Evolutionary conservation across 1,140 invertebrate species (phyloP).

Genomic region (Contarinia nasturtii): DNA sequence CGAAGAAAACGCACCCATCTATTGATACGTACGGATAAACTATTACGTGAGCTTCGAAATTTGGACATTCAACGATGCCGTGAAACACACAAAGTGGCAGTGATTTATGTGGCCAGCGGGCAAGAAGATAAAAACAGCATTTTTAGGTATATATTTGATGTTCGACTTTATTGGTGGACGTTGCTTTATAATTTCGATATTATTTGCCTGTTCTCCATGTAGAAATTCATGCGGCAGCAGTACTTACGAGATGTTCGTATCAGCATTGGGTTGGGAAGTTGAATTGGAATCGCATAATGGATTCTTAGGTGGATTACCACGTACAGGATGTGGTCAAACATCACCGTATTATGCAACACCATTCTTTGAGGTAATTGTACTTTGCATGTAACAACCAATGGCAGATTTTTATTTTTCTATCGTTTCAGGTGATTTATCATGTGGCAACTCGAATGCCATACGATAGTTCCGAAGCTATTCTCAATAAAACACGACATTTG

Average conservation of each 20-base stretch:
- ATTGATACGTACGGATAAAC: conserved; percentile 73
- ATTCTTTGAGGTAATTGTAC: conserved; percentile 51
- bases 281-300: conserved; percentile 90
- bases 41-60: conserved; percentile 80
- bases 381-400: neutral
- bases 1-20: conserved; percentile 68
- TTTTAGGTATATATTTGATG: conserved; percentile 30
- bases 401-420: conserved; percentile 15
- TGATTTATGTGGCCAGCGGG: conserved; percentile 91
- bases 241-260: conserved; percentile 87
- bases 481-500: conserved; percentile 88
- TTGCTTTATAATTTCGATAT: neutral
- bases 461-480: conserved; percentile 61
- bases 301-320: conserved; percentile 85
- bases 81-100: conserved; percentile 97
- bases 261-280: conserved; percentile 88
- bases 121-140: conserved; percentile 95
- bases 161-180: neutral
- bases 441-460: conserved; percentile 96
- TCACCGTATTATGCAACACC: conserved; percentile 95
- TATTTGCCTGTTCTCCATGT: too few relatives aligned
- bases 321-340: conserved; percentile 78
- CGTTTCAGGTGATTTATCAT: conserved; percentile 71
- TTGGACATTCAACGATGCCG: conserved; percentile 79
- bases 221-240: conserved; percentile 63